Base-by-base conservation (phyloP, 2,113 vertebrate genomes). In the Glaucomys volans region DNA sequence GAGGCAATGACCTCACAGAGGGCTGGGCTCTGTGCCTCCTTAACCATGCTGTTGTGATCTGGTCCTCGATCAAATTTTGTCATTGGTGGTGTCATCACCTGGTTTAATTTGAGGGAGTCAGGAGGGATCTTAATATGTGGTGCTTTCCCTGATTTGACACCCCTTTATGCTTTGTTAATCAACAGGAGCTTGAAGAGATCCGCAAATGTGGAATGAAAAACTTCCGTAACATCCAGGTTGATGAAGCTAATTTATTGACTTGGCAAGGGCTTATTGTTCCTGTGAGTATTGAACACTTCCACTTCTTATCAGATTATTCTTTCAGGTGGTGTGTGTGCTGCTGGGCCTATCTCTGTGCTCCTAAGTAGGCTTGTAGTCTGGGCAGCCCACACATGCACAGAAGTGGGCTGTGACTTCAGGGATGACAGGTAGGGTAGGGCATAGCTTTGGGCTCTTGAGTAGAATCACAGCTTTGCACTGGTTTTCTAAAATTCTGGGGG, bases 241-340 rank as follows among this genome's bases (percentile, higher is more conserved):
- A 99, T 98, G 99, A 99, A 98, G 99, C 99, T 96, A 99, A 99
- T 99, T 99, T 99, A 98, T 99, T 99, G 99, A 99, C 99, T 99
- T 99, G 99, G 99, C 99, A 99, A 99, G 99, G 99, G 96, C 99
- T 99, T 98, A 99, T 99, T 98, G 99, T 99, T 99, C 99, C 99
- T 98, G 99, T 99, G 98, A 99, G 99, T 99, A 98, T 91, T 96
- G 97, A 97, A 97, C 87, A 76, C 91, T 97, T 93, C 91, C 87
- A 75, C 97, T 96, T 95, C 91, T 94, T 93, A 96, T 4, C 71
- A 95, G 94, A 95, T 95, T 89, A 32, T 91, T 92, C 95, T 96
- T 87, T 40, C 94, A 93, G 95, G 94, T 95, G 92, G 37, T 93
- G 6, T 93, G 91, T 87, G 71, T 96, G 80, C 95, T 95, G 67